Evolutionary conservation across 2,113 vertebrate species (phyloP).

Genomic region (Thunnus maccoyii): DNA sequence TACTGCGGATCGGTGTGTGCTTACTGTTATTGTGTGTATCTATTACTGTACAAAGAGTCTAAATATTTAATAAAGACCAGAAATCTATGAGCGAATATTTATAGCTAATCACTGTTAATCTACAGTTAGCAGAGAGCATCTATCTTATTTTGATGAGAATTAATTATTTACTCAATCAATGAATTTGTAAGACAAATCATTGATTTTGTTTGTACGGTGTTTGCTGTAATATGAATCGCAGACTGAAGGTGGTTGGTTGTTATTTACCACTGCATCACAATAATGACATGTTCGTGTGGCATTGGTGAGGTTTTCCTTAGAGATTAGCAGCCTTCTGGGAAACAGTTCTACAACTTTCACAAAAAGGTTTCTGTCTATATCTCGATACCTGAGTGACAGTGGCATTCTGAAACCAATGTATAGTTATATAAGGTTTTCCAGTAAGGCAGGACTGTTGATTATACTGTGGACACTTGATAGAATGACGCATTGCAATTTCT

Average conservation of each 20-base stretch:
- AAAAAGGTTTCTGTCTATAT: background rate
- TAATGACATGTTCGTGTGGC: slow-evolving; percentile 6
- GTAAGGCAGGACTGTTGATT: background rate
- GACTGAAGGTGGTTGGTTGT: slow-evolving; percentile 9
- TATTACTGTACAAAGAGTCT: background rate
- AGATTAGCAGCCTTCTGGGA: slow-evolving; percentile 8
- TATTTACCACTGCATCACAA: slow-evolving; percentile 1
- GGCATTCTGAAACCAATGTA: background rate
- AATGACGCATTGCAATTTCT: background rate
- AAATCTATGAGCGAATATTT: background rate
- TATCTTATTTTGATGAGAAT: slow-evolving; percentile 4
- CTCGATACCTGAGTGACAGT: background rate
- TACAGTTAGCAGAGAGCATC: background rate
- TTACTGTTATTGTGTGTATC: background rate
- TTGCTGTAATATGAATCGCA: slow-evolving; percentile 10
- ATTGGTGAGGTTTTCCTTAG: background rate
- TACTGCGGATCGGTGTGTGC: slow-evolving; percentile 2
- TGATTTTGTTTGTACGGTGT: slow-evolving; percentile 10
- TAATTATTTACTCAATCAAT: background rate
- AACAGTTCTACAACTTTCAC: slow-evolving; percentile 17
- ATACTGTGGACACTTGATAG: background rate
- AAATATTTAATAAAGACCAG: background rate
- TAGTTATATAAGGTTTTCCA: background rate
- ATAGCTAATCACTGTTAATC: too few relatives aligned
- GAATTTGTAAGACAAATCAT: slow-evolving; percentile 1